Conservation (phyloP, 1,140 invertebrate species). For the Zaprionus vittiger region DNA sequence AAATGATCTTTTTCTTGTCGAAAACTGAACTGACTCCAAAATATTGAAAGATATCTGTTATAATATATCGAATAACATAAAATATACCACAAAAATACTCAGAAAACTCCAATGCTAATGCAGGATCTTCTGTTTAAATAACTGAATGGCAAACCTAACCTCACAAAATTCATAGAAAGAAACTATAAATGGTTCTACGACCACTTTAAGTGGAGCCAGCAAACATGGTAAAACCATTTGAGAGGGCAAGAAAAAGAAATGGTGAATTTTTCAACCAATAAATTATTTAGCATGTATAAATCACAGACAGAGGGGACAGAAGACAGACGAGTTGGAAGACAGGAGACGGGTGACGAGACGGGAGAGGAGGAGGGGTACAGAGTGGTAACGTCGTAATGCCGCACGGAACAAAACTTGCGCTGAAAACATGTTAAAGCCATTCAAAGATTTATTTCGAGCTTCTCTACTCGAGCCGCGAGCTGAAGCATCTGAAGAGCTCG, state of each 20-base stretch:
- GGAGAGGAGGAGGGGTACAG: neutral
- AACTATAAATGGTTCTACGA: conserved; percentile 16
- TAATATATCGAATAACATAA: too few relatives aligned
- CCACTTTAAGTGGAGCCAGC: conserved; percentile 34
- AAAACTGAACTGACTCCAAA: too few relatives aligned
- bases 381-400: conserved; percentile 15
- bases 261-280: conserved; percentile 45
- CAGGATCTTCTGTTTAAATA: too few relatives aligned
- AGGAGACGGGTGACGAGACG: neutral
- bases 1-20: too few relatives aligned
- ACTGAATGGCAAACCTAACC: too few relatives aligned
- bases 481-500: conserved; percentile 23
- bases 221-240: conserved; percentile 42
- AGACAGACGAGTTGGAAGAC: neutral
- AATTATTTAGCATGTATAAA: conserved; percentile 74
- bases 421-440: conserved; percentile 71
- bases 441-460: conserved; percentile 64
- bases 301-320: conserved; percentile 38
- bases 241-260: conserved; percentile 15
- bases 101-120: too few relatives aligned
- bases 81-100: too few relatives aligned
- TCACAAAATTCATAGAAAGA: neutral
- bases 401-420: conserved; percentile 54
- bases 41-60: too few relatives aligned
- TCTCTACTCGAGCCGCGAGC: conserved; percentile 18